Conservation (phyloP, 2,113 vertebrate species). For the Cynopterus brachyotis region DNA sequence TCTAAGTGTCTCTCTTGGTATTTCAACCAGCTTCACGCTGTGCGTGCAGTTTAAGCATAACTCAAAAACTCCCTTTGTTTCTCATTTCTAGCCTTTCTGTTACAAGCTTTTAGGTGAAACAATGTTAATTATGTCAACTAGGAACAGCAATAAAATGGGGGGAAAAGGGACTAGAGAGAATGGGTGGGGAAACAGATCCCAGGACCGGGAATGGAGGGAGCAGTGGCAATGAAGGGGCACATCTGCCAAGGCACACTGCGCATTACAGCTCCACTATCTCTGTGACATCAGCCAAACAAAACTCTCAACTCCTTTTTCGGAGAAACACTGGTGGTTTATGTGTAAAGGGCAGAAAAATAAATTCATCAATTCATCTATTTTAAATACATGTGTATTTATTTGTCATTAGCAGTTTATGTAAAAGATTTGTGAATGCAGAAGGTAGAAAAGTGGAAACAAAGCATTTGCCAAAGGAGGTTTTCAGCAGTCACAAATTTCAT, state of each 20-base stretch:
- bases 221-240: accelerated
- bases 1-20: background rate
- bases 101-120: background rate
- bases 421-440: background rate
- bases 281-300: background rate
- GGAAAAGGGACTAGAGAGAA: background rate
- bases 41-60: background rate
- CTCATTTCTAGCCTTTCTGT: background rate
- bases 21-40: background rate
- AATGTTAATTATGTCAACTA: background rate
- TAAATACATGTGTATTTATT: background rate
- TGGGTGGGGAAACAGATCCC: background rate
- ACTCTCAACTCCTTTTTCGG: background rate
- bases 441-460: background rate
- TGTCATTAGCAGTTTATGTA: background rate
- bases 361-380: background rate
- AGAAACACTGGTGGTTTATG: background rate
- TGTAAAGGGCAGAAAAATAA: background rate
- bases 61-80: background rate
- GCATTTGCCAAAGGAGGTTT: background rate
- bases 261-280: background rate
- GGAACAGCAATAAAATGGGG: background rate
- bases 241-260: accelerated
- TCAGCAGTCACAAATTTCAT: slow-evolving; percentile 7
- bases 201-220: background rate